phyloP scores from a whole-genome alignment of 2,888 invertebrate genomes.

The Corythucha ciliata region DNA sequence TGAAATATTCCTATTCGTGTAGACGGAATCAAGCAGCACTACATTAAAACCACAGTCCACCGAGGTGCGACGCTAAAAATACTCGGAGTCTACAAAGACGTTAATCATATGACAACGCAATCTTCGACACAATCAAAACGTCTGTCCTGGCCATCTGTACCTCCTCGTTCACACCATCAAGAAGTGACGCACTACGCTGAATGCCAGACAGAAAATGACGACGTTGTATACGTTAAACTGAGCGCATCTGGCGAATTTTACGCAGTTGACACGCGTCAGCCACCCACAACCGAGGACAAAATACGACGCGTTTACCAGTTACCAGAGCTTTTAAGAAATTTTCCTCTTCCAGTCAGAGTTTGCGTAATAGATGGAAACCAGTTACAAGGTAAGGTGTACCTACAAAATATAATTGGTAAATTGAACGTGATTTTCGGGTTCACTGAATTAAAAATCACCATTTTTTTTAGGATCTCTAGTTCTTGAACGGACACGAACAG shows the following conservation, averaged over 20 bases:
- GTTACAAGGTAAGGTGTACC: constrained; percentile 30
- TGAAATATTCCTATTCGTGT: constrained; percentile 1
- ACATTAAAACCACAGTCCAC: constrained; percentile 44
- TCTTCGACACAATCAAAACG: constrained; percentile 32
- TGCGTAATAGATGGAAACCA: constrained; percentile 43
- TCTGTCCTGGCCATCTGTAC: constrained; percentile 37
- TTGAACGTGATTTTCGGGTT: neutral
- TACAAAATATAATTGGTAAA: neutral
- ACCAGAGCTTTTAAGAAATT: constrained; percentile 45
- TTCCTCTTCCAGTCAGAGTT: constrained; percentile 46
- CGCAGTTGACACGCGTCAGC: constrained; percentile 42
- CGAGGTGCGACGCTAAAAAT: constrained; percentile 46
- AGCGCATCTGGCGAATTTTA: constrained; percentile 47
- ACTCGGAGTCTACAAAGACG: constrained; percentile 48
- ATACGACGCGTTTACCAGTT: constrained; percentile 44
- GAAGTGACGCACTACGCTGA: constrained; percentile 43
- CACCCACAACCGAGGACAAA: constrained; percentile 42
- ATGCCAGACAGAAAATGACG: constrained; percentile 44
- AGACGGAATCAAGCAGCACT: constrained; percentile 39
- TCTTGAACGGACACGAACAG: constrained; percentile 41
- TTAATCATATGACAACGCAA: constrained; percentile 34
- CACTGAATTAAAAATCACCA: constrained; percentile 24
- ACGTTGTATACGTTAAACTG: constrained; percentile 46
- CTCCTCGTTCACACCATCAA: constrained; percentile 8
- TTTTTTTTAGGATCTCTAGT: constrained; percentile 41